phyloP scores from a whole-genome alignment of 2,113 vertebrate genomes.

The Scolopax mira region DNA sequence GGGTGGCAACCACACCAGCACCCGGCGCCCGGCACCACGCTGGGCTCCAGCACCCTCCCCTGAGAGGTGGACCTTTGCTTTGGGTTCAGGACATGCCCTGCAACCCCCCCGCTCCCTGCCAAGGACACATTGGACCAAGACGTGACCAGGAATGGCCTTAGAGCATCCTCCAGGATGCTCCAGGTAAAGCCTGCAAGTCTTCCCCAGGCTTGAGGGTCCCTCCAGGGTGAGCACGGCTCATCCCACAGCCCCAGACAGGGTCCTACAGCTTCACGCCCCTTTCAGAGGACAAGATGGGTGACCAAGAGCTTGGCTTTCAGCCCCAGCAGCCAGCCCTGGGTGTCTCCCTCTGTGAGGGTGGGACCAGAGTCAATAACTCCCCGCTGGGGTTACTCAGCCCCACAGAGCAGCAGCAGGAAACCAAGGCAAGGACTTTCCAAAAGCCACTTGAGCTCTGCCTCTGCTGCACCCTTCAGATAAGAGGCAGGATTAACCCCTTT shows the following conservation, averaged over 20 bases:
- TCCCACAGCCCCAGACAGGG: neutral
- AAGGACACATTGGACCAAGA: neutral
- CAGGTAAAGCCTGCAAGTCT: too few species aligned
- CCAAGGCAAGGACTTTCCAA: neutral
- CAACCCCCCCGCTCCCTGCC: fast-evolving
- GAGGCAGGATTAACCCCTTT: neutral
- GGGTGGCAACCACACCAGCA: fast-evolving
- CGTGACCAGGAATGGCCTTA: fast-evolving
- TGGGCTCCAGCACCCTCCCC: neutral
- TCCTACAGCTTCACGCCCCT: neutral
- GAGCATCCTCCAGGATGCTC: neutral
- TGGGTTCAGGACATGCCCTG: neutral
- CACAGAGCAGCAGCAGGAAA: fast-evolving
- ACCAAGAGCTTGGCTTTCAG: neutral
- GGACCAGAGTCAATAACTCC: neutral
- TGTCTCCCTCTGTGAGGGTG: fast-evolving
- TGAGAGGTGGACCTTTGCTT: too few species aligned
- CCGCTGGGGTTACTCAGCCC: neutral
- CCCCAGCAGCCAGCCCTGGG: neutral
- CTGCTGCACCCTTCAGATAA: neutral
- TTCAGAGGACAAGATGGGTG: neutral
- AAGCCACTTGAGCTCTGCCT: neutral
- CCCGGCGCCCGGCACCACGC: fast-evolving
- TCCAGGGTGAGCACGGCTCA: neutral
- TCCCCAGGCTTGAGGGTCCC: neutral